A percentile compares a stretch with the other conserved stretches of the same genome.
phyloP scores from a whole-genome alignment of 2,797 vertebrate species.

The Paratrypauchen microcephalus region DNA sequence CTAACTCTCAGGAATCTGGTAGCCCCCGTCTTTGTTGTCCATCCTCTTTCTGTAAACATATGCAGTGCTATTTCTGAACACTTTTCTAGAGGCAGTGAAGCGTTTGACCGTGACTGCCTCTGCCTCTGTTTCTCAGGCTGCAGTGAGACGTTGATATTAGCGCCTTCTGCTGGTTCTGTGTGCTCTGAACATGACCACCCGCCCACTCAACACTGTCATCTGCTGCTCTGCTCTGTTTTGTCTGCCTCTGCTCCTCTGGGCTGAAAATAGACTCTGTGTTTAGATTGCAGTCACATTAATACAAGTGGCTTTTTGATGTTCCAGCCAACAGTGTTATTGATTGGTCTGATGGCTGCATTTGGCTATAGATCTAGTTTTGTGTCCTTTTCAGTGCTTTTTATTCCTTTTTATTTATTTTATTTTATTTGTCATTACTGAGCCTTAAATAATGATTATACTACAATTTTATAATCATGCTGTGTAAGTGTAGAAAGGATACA shows the following conservation, averaged over 20 bases:
- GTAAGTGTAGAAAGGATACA: too few species aligned
- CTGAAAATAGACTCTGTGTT: conserved; percentile 5
- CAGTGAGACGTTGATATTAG: conserved; percentile 51
- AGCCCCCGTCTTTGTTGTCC: not conserved
- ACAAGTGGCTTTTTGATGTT: not conserved
- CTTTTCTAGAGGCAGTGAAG: conserved; percentile 38
- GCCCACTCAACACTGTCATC: conserved; percentile 15
- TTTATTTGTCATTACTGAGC: too few species aligned
- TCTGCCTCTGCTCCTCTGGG: conserved; percentile 15
- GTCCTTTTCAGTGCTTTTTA: not conserved
- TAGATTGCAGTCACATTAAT: not conserved
- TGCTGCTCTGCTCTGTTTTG: conserved; percentile 18
- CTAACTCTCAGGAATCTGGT: conserved; percentile 4
- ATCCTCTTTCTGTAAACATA: not conserved
- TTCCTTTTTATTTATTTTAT: too few species aligned
- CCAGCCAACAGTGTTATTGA: conserved; percentile 4
- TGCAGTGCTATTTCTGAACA: not conserved
- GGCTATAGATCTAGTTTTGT: not conserved
- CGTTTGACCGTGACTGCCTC: conserved; percentile 38
- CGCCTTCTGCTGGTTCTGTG: conserved; percentile 41
- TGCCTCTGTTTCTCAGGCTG: conserved; percentile 58
- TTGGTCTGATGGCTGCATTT: not conserved
- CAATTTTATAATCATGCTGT: too few species aligned
- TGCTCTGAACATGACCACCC: conserved; percentile 23
- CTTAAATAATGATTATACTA: too few species aligned